Base-by-base conservation (phyloP, 2,113 vertebrate species). In the Tylochromis polylepis region DNA sequence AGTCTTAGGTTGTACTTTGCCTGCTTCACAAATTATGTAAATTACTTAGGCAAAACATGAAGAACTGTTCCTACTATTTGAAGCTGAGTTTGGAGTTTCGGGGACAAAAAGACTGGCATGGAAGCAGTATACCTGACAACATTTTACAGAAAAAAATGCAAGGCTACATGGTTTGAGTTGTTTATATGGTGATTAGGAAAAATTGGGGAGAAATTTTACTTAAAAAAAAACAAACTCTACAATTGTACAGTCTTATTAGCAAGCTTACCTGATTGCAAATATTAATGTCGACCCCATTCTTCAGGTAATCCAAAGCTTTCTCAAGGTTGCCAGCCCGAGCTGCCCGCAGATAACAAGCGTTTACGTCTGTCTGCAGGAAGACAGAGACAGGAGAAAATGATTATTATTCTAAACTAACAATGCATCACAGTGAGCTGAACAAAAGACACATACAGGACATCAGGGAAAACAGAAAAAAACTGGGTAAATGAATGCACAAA, bases 221-320 rank as follows among this genome's bases (percentile, higher is more conserved):
- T 51, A 7, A 49, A 72, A 29, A 18, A 49, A 49, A 72, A 29
- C 8, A 49, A 75, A 8, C 43, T 75, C 24, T 51, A 77, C 43
- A 77, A 77, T 8, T 3, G 16, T 51, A 18, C 46, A 77, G 27
- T 20, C 18, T 36, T 22, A 34, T 22, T 55, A 36, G 29, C 1
- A 22, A 8, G 15, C 83, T 88, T 82, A 99, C 99, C 98, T 99
- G 99, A 93, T 99, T 99, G 95, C 98, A 99, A 93, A 99, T 98
- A 85, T 99, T 99, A 95, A 99, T 98, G 94, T 99, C 99, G 38
- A 99, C 98, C 87, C 99, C 99, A 93, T 96, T 98, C 96, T 99
- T 99, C 92, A 99, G 96, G 94, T 99, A 99, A 94, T 99, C 99
- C 3, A 99, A 97, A 84, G 98, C 98, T 91, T 99, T 99, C 95